These are phyloP conservation scores for Heterochromis multidens DNA, from an alignment of 2,113 vertebrate genomes.

Conservation along the genomic window DNA sequence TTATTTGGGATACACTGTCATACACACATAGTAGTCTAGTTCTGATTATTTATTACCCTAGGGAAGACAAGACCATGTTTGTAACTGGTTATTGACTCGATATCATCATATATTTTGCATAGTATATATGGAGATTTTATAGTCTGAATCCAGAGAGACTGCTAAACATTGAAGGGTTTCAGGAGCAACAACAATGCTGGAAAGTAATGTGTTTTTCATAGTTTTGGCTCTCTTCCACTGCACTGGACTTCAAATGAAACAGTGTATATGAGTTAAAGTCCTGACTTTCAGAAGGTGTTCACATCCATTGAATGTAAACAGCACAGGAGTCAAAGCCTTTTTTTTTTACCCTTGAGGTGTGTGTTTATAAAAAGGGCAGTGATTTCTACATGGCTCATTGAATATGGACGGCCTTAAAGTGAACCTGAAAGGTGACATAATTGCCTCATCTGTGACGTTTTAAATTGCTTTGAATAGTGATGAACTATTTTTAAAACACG, in stretches of 20 bases:
- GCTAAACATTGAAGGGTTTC: neutral
- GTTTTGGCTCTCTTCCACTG: neutral
- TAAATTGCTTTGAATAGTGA: neutral
- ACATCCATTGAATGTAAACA: neutral
- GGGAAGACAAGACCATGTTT: neutral
- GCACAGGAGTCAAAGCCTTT: neutral
- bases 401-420: slow-evolving; percentile 3
- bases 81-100: neutral
- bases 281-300: slow-evolving; percentile 11
- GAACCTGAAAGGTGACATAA: neutral
- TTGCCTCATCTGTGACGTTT: neutral
- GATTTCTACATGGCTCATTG: neutral
- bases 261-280: neutral
- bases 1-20: neutral
- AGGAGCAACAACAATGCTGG: neutral
- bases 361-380: neutral
- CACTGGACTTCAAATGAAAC: neutral
- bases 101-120: neutral
- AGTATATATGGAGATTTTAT: neutral
- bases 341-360: neutral
- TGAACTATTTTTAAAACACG: neutral
- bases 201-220: neutral
- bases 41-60: neutral
- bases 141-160: neutral
- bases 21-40: neutral